Base-by-base conservation (phyloP, 1,140 invertebrate genomes). In the Zaprionus kolodkinae region DNA sequence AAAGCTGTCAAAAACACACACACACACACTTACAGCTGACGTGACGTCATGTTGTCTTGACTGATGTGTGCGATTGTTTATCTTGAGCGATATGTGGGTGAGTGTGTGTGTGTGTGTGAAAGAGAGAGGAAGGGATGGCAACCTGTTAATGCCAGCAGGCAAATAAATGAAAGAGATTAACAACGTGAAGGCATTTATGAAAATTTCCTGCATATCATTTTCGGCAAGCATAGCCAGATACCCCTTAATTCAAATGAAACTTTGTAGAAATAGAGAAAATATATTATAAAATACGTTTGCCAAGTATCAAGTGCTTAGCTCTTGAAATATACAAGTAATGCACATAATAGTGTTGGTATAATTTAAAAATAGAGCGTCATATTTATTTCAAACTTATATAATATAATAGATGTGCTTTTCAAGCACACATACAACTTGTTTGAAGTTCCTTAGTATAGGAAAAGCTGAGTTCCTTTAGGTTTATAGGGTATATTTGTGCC, bases 101-200 rank as follows among this genome's bases (percentile, higher is more conserved):
- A 3, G 25, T 30, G n/a, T 13, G n/a, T 45, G 50, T 6, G 57
- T 17, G 11, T 3, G 27, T 38, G n/a, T 11, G 12, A n/a, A 43
- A 40, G 40, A 25, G 52, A 50, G 6, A 38, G n/a, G 15, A n/a
- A n/a, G 11, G 15, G 30, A 50, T 40, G 17, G 52, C 36, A 10
- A 57, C 38, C 52, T 62, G 43, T 50, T 50, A 60, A 59, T 61
- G 43, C 17, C 43, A 27, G 56, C 43, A 60, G 35, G 61, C 35
- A 52, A 43, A 62, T 54, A 36, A 55, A 61, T 61, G 56, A 40
- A 52, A 15, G 33, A 55, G 10, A 70, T 70, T 55, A 63, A 33
- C 36, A 36, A 35, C 27, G 50, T 54, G 15, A 35, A 56, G 27
- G n/a, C 17, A 33, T 36, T 66, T 66, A 15, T 13, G 10, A 56